Evolutionary conservation across 2,888 invertebrate species (phyloP), one percentile per base, ranked within the genome.

Genomic region (Eulithis prunata): DNA sequence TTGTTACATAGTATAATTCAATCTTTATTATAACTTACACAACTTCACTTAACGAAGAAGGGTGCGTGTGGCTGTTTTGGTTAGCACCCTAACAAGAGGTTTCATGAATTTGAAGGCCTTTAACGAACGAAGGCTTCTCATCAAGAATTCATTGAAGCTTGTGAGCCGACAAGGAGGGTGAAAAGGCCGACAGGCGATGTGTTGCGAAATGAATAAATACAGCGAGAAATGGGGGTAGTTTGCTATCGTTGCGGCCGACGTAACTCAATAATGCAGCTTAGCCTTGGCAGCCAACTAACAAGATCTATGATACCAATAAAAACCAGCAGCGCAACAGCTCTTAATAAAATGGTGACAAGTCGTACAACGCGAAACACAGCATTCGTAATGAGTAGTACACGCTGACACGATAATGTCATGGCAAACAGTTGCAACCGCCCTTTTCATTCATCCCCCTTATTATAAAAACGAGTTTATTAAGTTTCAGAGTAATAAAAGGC

Each of bases 121-220:
- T 90, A 87, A 88, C 86, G 86, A 86, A 88, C 87, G 86, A 83
- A 85, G 81, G 80, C 77, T 76, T 76, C 83, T 88, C 86, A 89
- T 93, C 87, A 93, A 83, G 68, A 81, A 91, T 92, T 89, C 90
- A 92, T 89, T 80, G 88, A 81, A 78, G 82, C 86, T 86, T 83
- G 86, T 85, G 83, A 84, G 84, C 78, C 82, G 84, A 78, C 82
- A 78, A 72, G 83, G 84, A 83, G 87, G 90, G 88, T 86, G 88
- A 86, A 86, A 86, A 87, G 89, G 86, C 89, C 83, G 89, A 83
- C 89, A 84, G 86, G 85, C 86, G 82, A 88, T 90, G 89, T 90
- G 88, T 93, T 91, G 92, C 92, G 84, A 92, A 93, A 92, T 91
- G 90, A 89, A 92, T 93, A 93, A 91, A 91, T 88, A 87, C 86